phyloP scores from a whole-genome alignment of 2,113 vertebrate species.

The Leiothrix lutea region DNA sequence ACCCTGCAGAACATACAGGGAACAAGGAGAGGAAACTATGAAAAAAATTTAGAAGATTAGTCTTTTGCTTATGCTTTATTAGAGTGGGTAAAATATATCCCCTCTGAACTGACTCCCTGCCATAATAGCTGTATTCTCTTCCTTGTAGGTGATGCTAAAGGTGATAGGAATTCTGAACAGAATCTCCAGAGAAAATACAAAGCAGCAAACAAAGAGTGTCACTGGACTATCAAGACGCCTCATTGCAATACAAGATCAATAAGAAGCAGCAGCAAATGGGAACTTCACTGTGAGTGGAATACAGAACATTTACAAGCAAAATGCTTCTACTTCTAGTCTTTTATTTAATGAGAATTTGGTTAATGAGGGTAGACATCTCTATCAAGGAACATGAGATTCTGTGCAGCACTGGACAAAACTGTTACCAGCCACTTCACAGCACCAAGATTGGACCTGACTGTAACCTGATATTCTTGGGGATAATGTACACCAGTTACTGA shows the following conservation, averaged over 20 bases:
- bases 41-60: not conserved
- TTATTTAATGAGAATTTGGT: not conserved
- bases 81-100: not conserved
- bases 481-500: not conserved
- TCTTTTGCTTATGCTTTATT: not conserved
- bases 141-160: not conserved
- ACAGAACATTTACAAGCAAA: not conserved
- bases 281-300: not conserved
- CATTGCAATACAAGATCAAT: conserved; percentile 6
- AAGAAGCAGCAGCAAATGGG: not conserved
- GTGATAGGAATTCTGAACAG: not conserved
- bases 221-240: not conserved
- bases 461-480: not conserved
- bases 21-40: not conserved
- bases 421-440: not conserved
- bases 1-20: not conserved
- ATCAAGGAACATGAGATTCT: not conserved
- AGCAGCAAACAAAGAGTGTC: not conserved
- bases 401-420: not conserved
- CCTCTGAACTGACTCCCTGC: not conserved
- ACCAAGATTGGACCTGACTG: not conserved
- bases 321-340: not conserved
- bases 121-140: not conserved
- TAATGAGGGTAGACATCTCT: not conserved
- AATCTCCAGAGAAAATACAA: not conserved